phyloP scores from a whole-genome alignment of 2,113 vertebrate genomes.

The Lasiurus cinereus region DNA sequence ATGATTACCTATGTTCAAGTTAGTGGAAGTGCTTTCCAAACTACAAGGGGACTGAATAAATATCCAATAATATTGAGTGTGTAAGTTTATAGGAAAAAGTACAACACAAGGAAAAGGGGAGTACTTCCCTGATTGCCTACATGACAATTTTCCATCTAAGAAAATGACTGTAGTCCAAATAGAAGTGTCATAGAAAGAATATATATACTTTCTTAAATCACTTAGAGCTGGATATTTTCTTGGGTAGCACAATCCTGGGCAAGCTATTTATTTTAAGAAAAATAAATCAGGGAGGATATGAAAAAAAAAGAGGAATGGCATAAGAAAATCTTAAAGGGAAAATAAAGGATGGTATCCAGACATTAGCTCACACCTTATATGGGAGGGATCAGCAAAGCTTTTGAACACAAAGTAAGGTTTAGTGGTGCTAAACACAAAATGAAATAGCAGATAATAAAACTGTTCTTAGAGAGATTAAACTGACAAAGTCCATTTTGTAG shows the following conservation, averaged over 20 bases:
- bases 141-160: neutral
- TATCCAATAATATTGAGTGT: neutral
- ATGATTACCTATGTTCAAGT: neutral
- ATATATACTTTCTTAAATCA: slow-evolving; percentile 40
- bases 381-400: neutral
- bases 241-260: neutral
- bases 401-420: slow-evolving; percentile 52
- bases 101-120: neutral
- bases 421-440: slow-evolving; percentile 22
- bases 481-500: slow-evolving; percentile 72
- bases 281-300: slow-evolving; percentile 17
- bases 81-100: neutral
- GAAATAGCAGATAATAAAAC: slow-evolving; percentile 78
- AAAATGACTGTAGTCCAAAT: neutral
- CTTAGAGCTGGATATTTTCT: slow-evolving; percentile 33
- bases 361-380: neutral
- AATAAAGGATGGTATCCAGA: neutral
- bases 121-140: neutral
- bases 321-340: neutral
- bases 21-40: neutral
- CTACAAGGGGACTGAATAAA: neutral
- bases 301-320: neutral
- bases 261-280: slow-evolving; percentile 29
- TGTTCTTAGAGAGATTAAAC: slow-evolving; percentile 82
- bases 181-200: neutral